phyloP scores from a whole-genome alignment of 2,888 invertebrate genomes.

The Parnassius apollo region DNA sequence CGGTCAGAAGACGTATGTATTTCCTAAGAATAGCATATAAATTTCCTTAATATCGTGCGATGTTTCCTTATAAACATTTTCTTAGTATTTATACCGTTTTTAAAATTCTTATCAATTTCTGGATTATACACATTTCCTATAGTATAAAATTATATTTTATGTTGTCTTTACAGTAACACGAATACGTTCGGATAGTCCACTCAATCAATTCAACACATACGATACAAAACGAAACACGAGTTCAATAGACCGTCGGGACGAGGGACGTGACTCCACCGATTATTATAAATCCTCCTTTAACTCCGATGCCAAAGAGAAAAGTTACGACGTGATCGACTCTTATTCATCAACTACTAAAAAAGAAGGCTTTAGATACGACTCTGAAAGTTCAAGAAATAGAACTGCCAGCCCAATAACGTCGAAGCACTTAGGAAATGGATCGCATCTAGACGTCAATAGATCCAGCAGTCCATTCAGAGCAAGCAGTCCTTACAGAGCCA shows the following conservation, averaged over 20 bases:
- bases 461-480: slow-evolving; percentile 66
- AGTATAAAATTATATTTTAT: slow-evolving; percentile 2
- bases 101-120: too few relatives aligned
- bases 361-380: slow-evolving; percentile 65
- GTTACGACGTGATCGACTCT: slow-evolving; percentile 71
- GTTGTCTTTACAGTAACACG: slow-evolving; percentile 54
- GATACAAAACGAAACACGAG: slow-evolving; percentile 65
- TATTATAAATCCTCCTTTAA: slow-evolving; percentile 69
- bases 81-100: too few relatives aligned
- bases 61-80: too few relatives aligned
- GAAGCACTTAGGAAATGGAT: slow-evolving; percentile 76
- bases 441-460: slow-evolving; percentile 73
- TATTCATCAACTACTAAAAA: slow-evolving; percentile 68
- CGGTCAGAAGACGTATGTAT: too few relatives aligned
- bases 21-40: too few relatives aligned
- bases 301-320: slow-evolving; percentile 66
- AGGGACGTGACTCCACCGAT: slow-evolving; percentile 65
- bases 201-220: slow-evolving; percentile 66
- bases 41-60: too few relatives aligned
- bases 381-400: slow-evolving; percentile 70
- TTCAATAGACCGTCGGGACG: slow-evolving; percentile 70
- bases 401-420: slow-evolving; percentile 76
- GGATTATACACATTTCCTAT: too few relatives aligned
- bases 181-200: slow-evolving; percentile 72
- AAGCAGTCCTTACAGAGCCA: slow-evolving; percentile 61